Conservation (phyloP, 30 jellyfish, hydroid and myxozoan species). For the Hydractinia symbiolongicarpus region DNA sequence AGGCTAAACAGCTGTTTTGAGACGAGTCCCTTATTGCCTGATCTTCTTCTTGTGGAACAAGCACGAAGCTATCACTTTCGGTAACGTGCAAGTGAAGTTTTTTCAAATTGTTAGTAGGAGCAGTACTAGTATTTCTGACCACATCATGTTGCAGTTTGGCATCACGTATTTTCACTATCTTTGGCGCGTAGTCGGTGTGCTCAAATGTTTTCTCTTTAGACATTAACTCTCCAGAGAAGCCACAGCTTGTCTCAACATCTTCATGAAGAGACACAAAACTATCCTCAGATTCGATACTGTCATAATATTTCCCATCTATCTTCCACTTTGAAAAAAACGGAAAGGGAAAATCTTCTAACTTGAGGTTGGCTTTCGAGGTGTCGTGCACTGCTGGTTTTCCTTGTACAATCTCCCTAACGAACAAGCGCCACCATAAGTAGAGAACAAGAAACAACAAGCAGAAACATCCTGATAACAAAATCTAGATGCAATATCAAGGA, state of each 20-base stretch:
- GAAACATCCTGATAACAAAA: not conserved
- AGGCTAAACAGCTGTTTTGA: too few relatives aligned
- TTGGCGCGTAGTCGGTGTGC: not conserved
- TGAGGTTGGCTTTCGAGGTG: too few relatives aligned
- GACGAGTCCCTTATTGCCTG: not conserved
- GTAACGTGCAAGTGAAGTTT: not conserved
- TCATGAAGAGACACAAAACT: not conserved
- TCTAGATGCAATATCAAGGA: not conserved
- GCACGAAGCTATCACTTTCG: conserved; percentile 5
- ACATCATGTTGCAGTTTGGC: not conserved
- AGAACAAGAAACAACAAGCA: conserved; percentile 3
- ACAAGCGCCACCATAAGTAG: conserved; percentile 32
- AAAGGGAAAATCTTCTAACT: conserved; percentile 4
- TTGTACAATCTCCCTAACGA: conserved; percentile 1
- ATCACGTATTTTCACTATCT: not conserved
- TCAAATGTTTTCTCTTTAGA: not conserved
- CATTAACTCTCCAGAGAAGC: not conserved
- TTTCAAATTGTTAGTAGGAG: too few relatives aligned
- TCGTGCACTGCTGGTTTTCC: too few relatives aligned
- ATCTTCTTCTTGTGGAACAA: conserved; percentile 1
- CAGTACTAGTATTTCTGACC: not conserved
- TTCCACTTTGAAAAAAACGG: conserved; percentile 8
- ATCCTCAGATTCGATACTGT: conserved; percentile 2
- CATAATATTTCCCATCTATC: conserved; percentile 9
- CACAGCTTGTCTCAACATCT: too few relatives aligned